Conservation (phyloP, 2,888 invertebrate species). For the Ennomos quercinarius region DNA sequence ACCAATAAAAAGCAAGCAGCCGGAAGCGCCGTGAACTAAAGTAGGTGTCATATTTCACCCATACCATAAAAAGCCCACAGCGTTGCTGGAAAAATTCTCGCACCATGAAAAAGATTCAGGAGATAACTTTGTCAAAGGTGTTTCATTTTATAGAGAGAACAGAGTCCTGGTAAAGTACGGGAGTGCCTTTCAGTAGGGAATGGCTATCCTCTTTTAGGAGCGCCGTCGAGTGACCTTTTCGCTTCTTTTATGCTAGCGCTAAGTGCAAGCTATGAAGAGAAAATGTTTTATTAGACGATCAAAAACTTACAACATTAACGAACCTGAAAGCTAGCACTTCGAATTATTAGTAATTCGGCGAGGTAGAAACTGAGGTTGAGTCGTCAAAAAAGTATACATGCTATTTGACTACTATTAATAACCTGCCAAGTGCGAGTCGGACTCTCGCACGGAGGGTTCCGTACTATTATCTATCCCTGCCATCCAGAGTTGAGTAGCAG, state of each 20-base stretch:
- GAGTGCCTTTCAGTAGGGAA: slow-evolving; percentile 43
- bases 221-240: slow-evolving; percentile 46
- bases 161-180: slow-evolving; percentile 48
- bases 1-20: slow-evolving; percentile 32
- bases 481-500: no score
- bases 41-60: slow-evolving; percentile 44
- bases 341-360: slow-evolving; percentile 1
- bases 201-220: slow-evolving; percentile 52
- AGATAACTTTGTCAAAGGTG: slow-evolving; percentile 69
- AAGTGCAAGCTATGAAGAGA: slow-evolving; percentile 14
- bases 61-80: slow-evolving; percentile 32
- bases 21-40: slow-evolving; percentile 38
- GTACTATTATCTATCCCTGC: no score
- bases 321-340: slow-evolving; percentile 1
- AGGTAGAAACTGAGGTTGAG: background rate
- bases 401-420: no score
- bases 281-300: slow-evolving; percentile 34
- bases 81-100: slow-evolving; percentile 31
- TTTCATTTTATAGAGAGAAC: slow-evolving; percentile 57
- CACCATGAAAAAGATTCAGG: slow-evolving; percentile 61
- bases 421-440: no score
- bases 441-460: no score
- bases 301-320: slow-evolving; percentile 13
- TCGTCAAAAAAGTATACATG: no score
- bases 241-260: slow-evolving; percentile 25